Percentiles rank a stretch among this genome's conserved stretches.
These are phyloP conservation scores for Melanotaenia pygmaea DNA, from an alignment of 2,797 vertebrate species.

Conservation along the genomic window DNA sequence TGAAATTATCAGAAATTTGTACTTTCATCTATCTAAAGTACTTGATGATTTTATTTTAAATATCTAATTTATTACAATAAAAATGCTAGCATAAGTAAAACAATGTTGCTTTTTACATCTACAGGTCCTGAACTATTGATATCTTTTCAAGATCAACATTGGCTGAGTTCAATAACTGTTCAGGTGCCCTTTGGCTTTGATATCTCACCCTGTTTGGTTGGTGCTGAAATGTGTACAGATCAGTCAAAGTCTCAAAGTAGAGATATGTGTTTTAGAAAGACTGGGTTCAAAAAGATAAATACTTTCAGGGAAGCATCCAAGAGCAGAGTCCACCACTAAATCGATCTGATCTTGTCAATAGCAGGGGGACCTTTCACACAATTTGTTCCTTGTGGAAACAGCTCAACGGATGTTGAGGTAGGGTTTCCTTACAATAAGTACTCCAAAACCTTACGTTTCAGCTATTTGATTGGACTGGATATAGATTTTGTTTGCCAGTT, in stretches of 20 bases:
- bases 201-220: constrained; percentile 30
- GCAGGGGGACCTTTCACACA: background rate
- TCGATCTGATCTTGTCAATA: constrained; percentile 37
- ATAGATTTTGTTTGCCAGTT: constrained; percentile 14
- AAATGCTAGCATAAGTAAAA: background rate
- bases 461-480: constrained; percentile 42
- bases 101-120: background rate
- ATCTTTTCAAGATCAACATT: constrained; percentile 44
- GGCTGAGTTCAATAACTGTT: constrained; percentile 45
- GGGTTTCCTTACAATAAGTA: constrained; percentile 13
- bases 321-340: constrained; percentile 67
- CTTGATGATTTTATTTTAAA: background rate
- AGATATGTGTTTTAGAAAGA: constrained; percentile 56
- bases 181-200: constrained; percentile 64
- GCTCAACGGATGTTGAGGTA: constrained; percentile 11
- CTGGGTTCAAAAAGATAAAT: constrained; percentile 53
- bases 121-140: constrained; percentile 28
- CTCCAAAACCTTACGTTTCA: constrained; percentile 29
- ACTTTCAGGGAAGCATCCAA: constrained; percentile 44
- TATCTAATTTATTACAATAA: background rate
- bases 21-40: background rate
- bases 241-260: constrained; percentile 71
- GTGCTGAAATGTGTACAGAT: constrained; percentile 56
- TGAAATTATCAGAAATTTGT: background rate
- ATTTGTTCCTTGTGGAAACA: constrained; percentile 17